Percentiles rank a stretch among this genome's conserved stretches.
phyloP scores from a whole-genome alignment of 2,113 vertebrate genomes.

The Ammodramus savannarum region DNA sequence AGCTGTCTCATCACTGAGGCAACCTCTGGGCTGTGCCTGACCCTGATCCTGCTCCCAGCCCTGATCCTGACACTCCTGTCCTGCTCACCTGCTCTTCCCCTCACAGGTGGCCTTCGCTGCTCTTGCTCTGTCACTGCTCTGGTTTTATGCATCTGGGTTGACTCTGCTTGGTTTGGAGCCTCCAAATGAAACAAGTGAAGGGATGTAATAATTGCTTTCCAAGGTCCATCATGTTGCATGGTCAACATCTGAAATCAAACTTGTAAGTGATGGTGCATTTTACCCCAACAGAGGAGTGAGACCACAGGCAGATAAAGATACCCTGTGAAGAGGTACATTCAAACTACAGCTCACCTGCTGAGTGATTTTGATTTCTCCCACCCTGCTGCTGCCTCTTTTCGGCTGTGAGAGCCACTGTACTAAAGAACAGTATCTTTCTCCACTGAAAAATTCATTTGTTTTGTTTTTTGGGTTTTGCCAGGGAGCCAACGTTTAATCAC shows the following conservation, averaged over 20 bases:
- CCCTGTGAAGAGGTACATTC: background rate
- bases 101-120: background rate
- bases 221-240: background rate
- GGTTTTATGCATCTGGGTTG: background rate
- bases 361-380: background rate
- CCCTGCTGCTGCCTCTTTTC: background rate
- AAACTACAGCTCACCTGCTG: background rate
- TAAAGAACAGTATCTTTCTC: background rate
- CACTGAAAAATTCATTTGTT: background rate
- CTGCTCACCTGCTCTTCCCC: background rate
- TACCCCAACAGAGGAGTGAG: background rate
- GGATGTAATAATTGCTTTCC: background rate
- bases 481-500: constrained; percentile 14
- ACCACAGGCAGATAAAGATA: background rate
- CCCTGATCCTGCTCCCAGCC: background rate
- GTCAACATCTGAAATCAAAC: background rate
- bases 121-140: background rate
- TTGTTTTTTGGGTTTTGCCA: constrained; percentile 1
- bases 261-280: background rate
- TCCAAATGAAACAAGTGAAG: background rate
- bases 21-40: background rate
- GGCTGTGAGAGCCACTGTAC: background rate
- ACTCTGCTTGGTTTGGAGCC: background rate
- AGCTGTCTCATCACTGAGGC: background rate
- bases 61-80: background rate